Base-by-base conservation (phyloP, 2,797 vertebrate species). In the Saguinus oedipus region DNA sequence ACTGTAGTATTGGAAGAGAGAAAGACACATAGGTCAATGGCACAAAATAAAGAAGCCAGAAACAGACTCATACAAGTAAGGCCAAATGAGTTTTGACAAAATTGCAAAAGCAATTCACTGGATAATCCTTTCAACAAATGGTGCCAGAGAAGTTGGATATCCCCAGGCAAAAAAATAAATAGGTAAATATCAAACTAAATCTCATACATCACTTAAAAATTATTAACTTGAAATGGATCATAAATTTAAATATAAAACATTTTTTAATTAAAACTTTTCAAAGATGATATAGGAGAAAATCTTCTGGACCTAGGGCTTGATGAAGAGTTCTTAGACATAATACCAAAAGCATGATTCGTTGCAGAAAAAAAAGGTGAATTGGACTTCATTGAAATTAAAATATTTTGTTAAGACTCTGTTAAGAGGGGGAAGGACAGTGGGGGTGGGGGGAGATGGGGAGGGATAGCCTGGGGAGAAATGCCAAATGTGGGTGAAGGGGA, bases 341-440 rank as follows among this genome's bases (percentile, higher is more conserved):
- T 44, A 83, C 26, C 55, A 92, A 76, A 92, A 85, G 17, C 2
- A 39, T 27, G 39, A 64, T 79, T 33, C 17, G 19, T 30, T 87
- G 48, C 64, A 83, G 74, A n/a, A 96, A 91, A 91, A n/a, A 82
- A 19, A 4, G 30, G 64, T 94, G 48, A 48, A n/a, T 7, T 64
- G 17, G n/a, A 90, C 6, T 70, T 74, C 19, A 90, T 74, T 26
- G 64, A 89, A 97, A 78, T 72, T 72, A 78, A 79, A 97, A 70
- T 75, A 15, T 39, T 92, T 64, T 75, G 20, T 53, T 88, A 84
- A 72, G 24, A 46, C 26, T 17, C 17, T 59, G 2, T 59, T 70
- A 68, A 72, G 76, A 57, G 22, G 39, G 39, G 39, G 39, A 39
- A 4, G 39, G 39, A 39, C 39, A 39, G 39, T 3, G 39, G 39